Conservation (phyloP, 2,113 vertebrate species). For the Eurystomus gularis region DNA sequence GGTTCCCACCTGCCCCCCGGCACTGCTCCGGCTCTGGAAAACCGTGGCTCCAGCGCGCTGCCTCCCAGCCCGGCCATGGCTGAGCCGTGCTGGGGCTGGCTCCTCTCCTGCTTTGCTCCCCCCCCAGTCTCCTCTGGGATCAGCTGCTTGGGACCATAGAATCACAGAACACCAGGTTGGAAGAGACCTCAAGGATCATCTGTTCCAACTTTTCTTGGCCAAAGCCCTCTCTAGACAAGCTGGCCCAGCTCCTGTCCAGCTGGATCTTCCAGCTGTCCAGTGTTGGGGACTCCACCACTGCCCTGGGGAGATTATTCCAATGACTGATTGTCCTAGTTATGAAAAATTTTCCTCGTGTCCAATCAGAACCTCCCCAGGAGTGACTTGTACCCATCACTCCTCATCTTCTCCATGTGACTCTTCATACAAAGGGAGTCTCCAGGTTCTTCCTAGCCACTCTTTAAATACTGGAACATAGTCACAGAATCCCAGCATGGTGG, state of each 20-base stretch:
- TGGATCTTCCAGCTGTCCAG: not conserved
- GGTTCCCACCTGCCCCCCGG: fast-evolving
- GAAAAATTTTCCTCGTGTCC: not conserved
- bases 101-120: not conserved
- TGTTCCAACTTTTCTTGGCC: not conserved
- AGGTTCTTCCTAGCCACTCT: not conserved
- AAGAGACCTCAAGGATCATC: not conserved
- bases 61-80: no score
- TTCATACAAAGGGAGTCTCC: not conserved
- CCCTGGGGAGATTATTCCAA: not conserved
- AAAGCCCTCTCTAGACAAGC: not conserved
- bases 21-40: not conserved
- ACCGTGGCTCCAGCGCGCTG: fast-evolving
- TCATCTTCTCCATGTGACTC: not conserved
- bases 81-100: not conserved
- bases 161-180: not conserved
- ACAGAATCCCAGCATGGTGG: not conserved
- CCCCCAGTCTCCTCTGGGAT: not conserved
- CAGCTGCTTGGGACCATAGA: not conserved
- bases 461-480: not conserved
- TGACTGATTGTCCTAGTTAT: not conserved
- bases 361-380: not conserved
- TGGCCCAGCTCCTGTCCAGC: not conserved
- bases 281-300: not conserved
- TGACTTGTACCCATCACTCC: not conserved